Conservation (phyloP, 2,113 vertebrate species). For the Prochilodus magdalenae region DNA sequence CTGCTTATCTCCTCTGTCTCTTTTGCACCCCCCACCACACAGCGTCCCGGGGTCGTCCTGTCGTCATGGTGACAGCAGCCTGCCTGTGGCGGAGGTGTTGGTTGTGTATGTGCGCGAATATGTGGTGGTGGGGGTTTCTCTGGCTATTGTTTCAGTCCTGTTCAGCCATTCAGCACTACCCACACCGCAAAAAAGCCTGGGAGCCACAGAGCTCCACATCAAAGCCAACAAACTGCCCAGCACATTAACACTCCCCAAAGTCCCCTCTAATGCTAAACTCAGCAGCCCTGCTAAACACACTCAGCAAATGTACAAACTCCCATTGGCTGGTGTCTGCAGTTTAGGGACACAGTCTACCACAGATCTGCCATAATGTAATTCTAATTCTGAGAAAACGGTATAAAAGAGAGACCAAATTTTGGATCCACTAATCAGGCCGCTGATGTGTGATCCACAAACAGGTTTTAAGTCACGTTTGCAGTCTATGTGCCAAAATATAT, state of each 20-base stretch:
- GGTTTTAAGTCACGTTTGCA: too few species aligned
- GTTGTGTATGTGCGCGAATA: neutral
- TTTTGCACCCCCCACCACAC: conserved; percentile 10
- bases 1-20: conserved; percentile 39
- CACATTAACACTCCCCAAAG: neutral
- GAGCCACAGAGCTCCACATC: conserved; percentile 15
- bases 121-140: conserved; percentile 25
- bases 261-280: neutral
- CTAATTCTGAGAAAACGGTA: too few species aligned
- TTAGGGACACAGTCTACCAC: neutral
- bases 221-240: conserved; percentile 21
- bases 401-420: too few species aligned
- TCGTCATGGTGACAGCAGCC: conserved; percentile 35
- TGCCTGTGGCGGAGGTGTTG: neutral
- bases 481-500: too few species aligned
- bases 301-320: too few species aligned
- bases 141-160: conserved; percentile 52
- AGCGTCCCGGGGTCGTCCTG: conserved; percentile 14
- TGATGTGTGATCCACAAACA: too few species aligned
- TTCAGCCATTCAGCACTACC: conserved; percentile 45
- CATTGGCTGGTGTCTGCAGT: neutral
- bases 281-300: neutral
- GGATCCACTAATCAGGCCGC: too few species aligned
- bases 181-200: conserved; percentile 40
- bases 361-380: too few species aligned